A percentile compares a stretch with the other conserved stretches of the same genome.
Conservation (phyloP, 2,888 invertebrate genomes). For the Phrixothrix hirtus region DNA sequence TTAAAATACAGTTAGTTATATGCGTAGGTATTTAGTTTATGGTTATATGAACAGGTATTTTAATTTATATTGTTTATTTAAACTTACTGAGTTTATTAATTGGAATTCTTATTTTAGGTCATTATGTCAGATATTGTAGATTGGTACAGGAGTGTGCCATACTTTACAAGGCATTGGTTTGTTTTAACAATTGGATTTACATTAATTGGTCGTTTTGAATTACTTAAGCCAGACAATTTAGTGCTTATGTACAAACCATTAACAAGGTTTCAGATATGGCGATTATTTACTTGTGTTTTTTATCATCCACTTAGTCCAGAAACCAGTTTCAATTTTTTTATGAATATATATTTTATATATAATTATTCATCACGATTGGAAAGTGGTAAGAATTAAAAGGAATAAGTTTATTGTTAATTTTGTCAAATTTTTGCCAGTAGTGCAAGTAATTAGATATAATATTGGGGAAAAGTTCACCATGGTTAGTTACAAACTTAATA, state of each 20-base stretch:
- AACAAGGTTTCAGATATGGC: slow-evolving; percentile 89
- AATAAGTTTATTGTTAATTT: no score
- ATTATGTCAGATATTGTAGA: slow-evolving; percentile 81
- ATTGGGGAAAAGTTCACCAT: no score
- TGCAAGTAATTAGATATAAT: no score
- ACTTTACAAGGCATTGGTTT: slow-evolving; percentile 94
- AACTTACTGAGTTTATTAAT: no score
- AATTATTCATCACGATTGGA: slow-evolving; percentile 92
- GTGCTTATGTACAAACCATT: slow-evolving; percentile 74
- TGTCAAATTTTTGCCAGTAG: no score
- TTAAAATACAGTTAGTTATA: no score
- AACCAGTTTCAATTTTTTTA: slow-evolving; percentile 94
- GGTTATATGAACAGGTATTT: no score
- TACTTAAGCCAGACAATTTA: slow-evolving; percentile 73
- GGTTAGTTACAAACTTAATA: no score
- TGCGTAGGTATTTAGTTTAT: no score
- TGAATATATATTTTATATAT: slow-evolving; percentile 97
- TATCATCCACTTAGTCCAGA: slow-evolving; percentile 89
- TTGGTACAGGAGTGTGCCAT: slow-evolving; percentile 84
- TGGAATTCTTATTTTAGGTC: slow-evolving; percentile 14
- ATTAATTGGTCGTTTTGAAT: slow-evolving; percentile 81
- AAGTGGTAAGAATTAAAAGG: slow-evolving; percentile 65
- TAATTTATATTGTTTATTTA: no score
- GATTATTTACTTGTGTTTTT: slow-evolving; percentile 87
- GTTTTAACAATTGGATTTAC: slow-evolving; percentile 82